Conservation (phyloP, 2,113 vertebrate species). For the Pachycephala philippinensis region DNA sequence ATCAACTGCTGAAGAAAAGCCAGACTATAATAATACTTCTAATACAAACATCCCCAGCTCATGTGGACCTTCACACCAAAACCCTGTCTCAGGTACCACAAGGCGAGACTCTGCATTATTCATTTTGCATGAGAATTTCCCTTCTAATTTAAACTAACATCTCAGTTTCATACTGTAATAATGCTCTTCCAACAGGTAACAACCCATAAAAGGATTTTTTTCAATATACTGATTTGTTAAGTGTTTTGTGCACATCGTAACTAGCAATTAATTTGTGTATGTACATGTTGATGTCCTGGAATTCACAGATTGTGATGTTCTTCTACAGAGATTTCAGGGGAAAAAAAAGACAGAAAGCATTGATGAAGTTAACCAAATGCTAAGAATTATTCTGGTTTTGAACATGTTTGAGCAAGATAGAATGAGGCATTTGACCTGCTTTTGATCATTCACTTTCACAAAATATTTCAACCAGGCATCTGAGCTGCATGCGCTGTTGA, state of each 20-base stretch:
- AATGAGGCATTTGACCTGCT: neutral
- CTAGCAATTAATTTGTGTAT: neutral
- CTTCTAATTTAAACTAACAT: neutral
- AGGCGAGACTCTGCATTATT: neutral
- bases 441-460: conserved; percentile 3
- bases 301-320: neutral
- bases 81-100: neutral
- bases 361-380: neutral
- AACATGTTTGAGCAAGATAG: neutral
- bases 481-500: neutral
- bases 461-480: neutral
- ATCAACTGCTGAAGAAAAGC: neutral
- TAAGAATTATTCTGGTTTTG: neutral
- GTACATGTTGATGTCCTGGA: neutral
- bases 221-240: neutral
- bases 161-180: neutral
- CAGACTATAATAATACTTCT: neutral
- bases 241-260: neutral
- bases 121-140: neutral
- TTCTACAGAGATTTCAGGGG: neutral
- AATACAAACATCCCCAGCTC: neutral
- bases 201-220: neutral
- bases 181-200: neutral
- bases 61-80: neutral
- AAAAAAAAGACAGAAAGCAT: neutral